Evolutionary conservation across 2,888 invertebrate genomes (phyloP), one percentile per base, ranked within the genome.

Genomic region (Dicranocentrus wangi): DNA sequence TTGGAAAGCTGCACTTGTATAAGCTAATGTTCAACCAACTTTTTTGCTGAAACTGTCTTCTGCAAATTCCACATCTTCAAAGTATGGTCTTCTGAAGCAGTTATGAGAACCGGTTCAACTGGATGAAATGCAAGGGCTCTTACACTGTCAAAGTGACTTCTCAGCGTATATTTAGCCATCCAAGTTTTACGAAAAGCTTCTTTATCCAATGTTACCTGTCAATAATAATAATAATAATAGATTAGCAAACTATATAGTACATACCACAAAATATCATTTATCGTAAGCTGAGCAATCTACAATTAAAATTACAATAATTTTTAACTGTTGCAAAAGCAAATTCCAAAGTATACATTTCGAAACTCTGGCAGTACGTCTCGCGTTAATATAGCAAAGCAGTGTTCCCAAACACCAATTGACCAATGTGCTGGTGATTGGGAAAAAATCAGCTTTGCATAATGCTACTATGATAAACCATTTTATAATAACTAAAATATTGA

Each of bases 11-110:
- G 8, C 32, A 63, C 13, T 19, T 13, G 2, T 32, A 28, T 1
- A 39, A 10, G 21, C 39, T 27, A 42, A 7, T 21, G 21, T 8
- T 19, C 5, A 68, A 88, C 89, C 87, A 88, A 92, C 92, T 98
- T 98, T 91, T 98, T 98, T 82, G 97, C 96, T 87, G 97, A 97
- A 87, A 97, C 96, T 72, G 98, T 98, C 91, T 98, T 98, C 89
- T 98, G 98, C 87, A 99, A 91, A 91, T 99, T 99, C 99, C 99
- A 99, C 88, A 99, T 91, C 90, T 99, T 99, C 55, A 99, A 91
- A 66, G 99, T 99, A 89, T 98, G 97, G 91, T 99, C 99, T 90
- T 99, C 99, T 78, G 97, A 97, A 47, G 98, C 99, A 28, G 99
- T 99, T 88, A 99, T 95, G 81, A 99, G 91, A 79, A 99, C 97